Evolutionary conservation across 2,888 invertebrate species (phyloP), one percentile per base, ranked within the genome.

Genomic region (Pherbina coryleti): DNA sequence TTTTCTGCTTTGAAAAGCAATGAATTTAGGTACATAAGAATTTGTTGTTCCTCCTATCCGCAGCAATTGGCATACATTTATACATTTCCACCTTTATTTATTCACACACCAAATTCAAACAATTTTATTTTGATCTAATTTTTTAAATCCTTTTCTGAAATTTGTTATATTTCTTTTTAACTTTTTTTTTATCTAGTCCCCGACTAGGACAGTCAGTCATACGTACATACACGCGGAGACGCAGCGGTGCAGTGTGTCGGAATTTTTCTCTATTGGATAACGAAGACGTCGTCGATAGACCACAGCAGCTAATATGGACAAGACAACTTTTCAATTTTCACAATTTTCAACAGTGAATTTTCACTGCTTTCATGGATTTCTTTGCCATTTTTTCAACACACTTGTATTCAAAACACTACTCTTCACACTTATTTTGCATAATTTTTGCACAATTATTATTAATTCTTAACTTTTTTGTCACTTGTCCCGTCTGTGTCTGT

Each of bases 191-290:
- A 44, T 69, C 19, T 44, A 44, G 31, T 28, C 34, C 44, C 37
- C 70, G 49, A 31, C 28, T 22, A 17, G 55, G 53, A 37, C 53
- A 28, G 75, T 67, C 25, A 44, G 34, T 19, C 44, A 66, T 53
- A 44, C n/a, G 60, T 66, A 57, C 73, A 69, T 51, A 44, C 49
- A 73, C 76, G 73, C 69, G 74, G 62, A 55, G 64, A 70, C 71
- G 53, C 64, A 44, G 72, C 28, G 60, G 69, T 34, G 49, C 51
- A 37, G 78, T 82, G 82, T 84, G 82, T 84, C 78, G 84, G 81
- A 84, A 84, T 84, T 84, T 84, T 83, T 84, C 84, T 84, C 84
- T 84, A 84, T 84, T 84, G 84, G 83, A 84, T 84, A 84, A 81
- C 77, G 75, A 67, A 44, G 14, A 44, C 44, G 44, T n/a, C 64